Base-by-base conservation (phyloP, 2,888 invertebrate genomes). In the Trisateles emortualis region DNA sequence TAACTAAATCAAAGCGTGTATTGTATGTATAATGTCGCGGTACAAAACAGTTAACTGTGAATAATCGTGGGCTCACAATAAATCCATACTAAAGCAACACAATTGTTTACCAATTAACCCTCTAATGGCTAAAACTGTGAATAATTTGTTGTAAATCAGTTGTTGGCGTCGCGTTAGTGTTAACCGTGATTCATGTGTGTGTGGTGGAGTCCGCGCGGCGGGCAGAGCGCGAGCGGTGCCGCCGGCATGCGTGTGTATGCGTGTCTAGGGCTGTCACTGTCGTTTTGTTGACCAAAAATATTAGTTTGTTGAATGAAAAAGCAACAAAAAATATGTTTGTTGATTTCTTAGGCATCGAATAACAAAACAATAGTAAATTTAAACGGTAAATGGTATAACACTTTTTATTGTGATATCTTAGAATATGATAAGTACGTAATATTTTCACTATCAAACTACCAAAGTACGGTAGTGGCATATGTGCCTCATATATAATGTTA, bases 71-170 rank as follows among this genome's bases (percentile, higher is more conserved):
- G 63, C 62, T 62, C 50, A 63, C 59, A 59, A 64, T 63, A 63
- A 68, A 68, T 69, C 66, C 52, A 68, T 55, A 48, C 46, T 40
- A 46, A 51, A 47, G 50, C 58, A 51, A 56, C 58, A 61, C 64
- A 58, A 68, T 69, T 69, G 67, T 70, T 64, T 64, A 56, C 46
- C 56, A 57, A 69, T 67, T 64, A 69, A 61, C 64, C 48, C 58
- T 51, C 52, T 61, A 61, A 61, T 67, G 61, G 54, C 67, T 68
- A 70, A 68, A 69, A 70, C 71, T 62, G 68, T 60, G 56, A 70
- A 70, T 70, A 70, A 70, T 70, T 70, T 59, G 58, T 56, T 47
- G 52, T 68, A 54, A 70, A 65, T 60, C 56, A 64, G 64, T 50
- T 61, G 55, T 59, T 35, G 42, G 52, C 42, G 50, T 52, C 41